Evolutionary conservation across 2,888 invertebrate genomes (phyloP), one percentile per base, ranked within the genome.

Genomic region (Eubasilissa splendida): DNA sequence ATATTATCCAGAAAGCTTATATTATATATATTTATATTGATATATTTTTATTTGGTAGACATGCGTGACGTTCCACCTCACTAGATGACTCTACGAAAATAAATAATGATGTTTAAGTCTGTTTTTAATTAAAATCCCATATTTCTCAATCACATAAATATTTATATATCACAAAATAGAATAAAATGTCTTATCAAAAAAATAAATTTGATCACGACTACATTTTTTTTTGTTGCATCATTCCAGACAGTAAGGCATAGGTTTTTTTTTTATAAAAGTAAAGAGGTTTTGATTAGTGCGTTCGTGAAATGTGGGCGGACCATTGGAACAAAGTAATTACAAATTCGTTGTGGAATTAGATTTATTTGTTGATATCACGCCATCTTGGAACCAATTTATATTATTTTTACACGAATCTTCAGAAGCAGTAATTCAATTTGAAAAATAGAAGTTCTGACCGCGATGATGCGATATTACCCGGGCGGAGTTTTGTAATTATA

Each of bases 311-410:
- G 59, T 63, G 76, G 63, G 65, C 76, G 76, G n/a, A 53, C 11
- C 76, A 14, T 12, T 33, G 33, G 12, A 11, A 42, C n/a, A 63
- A 8, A 53, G 63, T 52, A 76, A 76, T 76, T 52, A 53, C 50
- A 53, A 63, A 76, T 63, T 76, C 50, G 14, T 54, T 31, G 33
- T 22, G 31, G 9, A 53, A 10, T 63, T 60, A 59, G 63, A 76
- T 76, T 76, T 76, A 76, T 76, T 63, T 63, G 76, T 31, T 63
- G 53, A 63, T 63, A 63, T 50, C 76, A 76, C 76, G 76, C 76
- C 63, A 76, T 59, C 71, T 52, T 50, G 53, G 31, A 31, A 53
- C 54, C 33, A 53, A 31, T 71, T 22, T 71, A 71, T 31, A 71
- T 58, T 58, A 58, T 22, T 71, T 53, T 71, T 54, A 31, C 54